Conservation (phyloP, 2,113 vertebrate genomes). For the Aythya baeri region DNA sequence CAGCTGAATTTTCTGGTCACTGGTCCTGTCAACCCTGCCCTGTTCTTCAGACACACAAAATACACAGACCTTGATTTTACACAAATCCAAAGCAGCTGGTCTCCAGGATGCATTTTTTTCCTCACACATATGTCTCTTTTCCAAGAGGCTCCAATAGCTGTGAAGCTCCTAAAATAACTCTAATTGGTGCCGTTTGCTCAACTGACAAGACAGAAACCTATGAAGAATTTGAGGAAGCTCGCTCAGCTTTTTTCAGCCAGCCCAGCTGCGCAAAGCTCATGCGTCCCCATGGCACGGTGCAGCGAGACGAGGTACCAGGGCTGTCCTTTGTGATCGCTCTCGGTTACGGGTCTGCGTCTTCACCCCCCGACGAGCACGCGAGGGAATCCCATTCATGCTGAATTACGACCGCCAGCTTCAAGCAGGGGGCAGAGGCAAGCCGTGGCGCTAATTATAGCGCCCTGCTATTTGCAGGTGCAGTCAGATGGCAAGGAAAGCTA, state of each 20-base stretch:
- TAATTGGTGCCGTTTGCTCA: background rate
- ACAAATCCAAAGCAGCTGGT: background rate
- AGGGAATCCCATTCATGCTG: background rate
- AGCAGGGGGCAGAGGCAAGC: background rate
- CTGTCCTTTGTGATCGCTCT: background rate
- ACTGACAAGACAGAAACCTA: background rate
- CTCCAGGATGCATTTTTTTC: background rate
- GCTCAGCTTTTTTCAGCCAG: background rate
- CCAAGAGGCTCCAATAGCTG: background rate
- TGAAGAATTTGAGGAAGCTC: background rate
- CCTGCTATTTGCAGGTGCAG: constrained; percentile 35
- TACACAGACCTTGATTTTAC: background rate
- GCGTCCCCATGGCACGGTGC: fast-evolving
- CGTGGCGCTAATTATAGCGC: background rate
- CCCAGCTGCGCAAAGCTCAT: background rate
- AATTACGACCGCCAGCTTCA: background rate
- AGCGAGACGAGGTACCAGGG: background rate
- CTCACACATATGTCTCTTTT: fast-evolving
- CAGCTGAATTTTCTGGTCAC: background rate
- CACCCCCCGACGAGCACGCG: fast-evolving
- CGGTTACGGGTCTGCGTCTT: background rate
- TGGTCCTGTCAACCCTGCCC: background rate
- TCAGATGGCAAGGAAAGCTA: background rate
- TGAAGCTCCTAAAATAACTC: background rate
- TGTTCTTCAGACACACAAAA: background rate